Percentiles rank a stretch among this genome's conserved stretches.
Conservation (phyloP, 2,113 vertebrate genomes). For the Vireo altiloquus region DNA sequence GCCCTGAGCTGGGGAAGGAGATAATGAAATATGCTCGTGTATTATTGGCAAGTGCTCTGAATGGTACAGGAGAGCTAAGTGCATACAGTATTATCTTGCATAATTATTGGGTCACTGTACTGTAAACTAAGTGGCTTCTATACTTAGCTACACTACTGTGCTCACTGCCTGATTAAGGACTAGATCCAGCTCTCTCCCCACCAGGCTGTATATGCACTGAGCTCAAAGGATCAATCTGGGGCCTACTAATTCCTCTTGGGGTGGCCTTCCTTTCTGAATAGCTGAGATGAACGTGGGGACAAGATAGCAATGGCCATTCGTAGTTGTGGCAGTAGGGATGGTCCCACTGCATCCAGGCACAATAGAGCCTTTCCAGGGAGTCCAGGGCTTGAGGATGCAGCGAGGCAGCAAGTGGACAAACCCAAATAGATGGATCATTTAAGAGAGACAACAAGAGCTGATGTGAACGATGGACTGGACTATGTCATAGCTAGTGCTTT, state of each 20-base stretch:
- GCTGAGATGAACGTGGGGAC: neutral
- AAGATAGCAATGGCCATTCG: neutral
- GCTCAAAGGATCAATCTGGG: neutral
- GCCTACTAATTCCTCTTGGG: neutral
- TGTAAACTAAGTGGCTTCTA: slow-evolving; percentile 65
- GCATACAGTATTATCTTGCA: slow-evolving; percentile 72
- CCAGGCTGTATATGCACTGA: neutral
- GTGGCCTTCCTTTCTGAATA: neutral
- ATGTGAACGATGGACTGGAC: neutral
- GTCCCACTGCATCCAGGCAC: neutral
- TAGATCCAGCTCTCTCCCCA: neutral
- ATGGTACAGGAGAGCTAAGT: slow-evolving; percentile 60
- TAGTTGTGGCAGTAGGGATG: neutral
- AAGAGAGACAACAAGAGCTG: neutral
- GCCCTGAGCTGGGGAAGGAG: slow-evolving; percentile 35
- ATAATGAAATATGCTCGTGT: slow-evolving; percentile 59
- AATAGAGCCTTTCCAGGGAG: neutral
- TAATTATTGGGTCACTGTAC: slow-evolving; percentile 66
- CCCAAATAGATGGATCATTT: neutral
- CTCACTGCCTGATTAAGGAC: neutral
- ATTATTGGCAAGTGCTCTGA: slow-evolving; percentile 58
- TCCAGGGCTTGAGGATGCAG: neutral
- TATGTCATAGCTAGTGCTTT: neutral
- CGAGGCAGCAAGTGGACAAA: neutral
- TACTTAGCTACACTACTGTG: slow-evolving; percentile 49